Base-by-base conservation (phyloP, 2,888 invertebrate species). In the Aspidiotus rigidus region DNA sequence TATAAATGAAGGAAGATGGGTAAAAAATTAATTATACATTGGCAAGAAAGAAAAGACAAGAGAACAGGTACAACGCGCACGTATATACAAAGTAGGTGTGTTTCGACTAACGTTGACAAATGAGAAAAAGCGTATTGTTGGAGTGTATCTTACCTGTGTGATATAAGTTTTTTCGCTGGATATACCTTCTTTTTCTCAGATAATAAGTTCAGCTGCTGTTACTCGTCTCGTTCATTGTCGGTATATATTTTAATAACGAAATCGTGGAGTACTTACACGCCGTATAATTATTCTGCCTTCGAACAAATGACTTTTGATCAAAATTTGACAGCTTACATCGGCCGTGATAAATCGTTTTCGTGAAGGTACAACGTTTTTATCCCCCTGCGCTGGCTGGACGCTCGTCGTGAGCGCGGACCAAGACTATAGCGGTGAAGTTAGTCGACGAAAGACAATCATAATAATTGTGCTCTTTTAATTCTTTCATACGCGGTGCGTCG, bases 261-360 rank as follows among this genome's bases (percentile, higher is more conserved):
- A 28, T 28, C 28, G 28, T 28, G 28, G 28, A 28, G 28, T 67
- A 63, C 63, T 15, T 60, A 67, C 67, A 60, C 28, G 17, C 67
- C 42, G 42, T 67, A 60, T 67, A 67, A 67, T 67, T 67, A 67
- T 67, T 67, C 67, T 49, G 59, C 67, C 59, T 67, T 67, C 53
- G 59, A 67, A 67, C 67, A 67, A 67, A 67, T 67, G 67, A 67
- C 67, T 67, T 67, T 67, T 67, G 67, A 67, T 67, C 67, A 40
- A 67, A 67, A 60, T 67, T 67, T 67, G 67, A 67, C 67, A 67
- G 42, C 59, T 67, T 67, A 49, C 57, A 59, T 15, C 42, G 59
- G 57, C 40, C 60, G 59, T 67, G 67, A 67, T 67, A 67, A 67
- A 67, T 67, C 49, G 67, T 59, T 28, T 49, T 60, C 56, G 57